These are phyloP conservation scores for Sebastes ruberrimus DNA, from an alignment of 2,797 vertebrate genomes.

Conservation along the genomic window DNA sequence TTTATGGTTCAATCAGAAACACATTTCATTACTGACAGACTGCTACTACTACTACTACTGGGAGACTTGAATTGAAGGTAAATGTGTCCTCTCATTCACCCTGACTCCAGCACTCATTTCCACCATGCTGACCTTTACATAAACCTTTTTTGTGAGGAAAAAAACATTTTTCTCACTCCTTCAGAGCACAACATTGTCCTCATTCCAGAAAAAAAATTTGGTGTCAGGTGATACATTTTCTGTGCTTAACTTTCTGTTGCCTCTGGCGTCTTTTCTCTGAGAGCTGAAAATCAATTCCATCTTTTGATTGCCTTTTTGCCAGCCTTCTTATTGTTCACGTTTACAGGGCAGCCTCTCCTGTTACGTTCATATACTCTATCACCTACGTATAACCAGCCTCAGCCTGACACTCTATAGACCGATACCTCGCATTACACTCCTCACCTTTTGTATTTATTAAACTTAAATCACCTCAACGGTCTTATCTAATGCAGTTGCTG, in stretches of 20 bases:
- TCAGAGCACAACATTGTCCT: conserved; percentile 6
- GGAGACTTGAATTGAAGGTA: neutral
- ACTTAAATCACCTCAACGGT: neutral
- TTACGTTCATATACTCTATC: neutral
- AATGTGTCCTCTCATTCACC: neutral
- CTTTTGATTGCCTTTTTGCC: conserved; percentile 43
- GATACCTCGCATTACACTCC: neutral
- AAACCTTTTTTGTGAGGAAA: conserved; percentile 17
- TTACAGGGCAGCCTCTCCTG: neutral
- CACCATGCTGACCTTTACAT: conserved; percentile 21
- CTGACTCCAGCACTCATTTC: neutral
- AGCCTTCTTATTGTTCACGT: conserved; percentile 5
- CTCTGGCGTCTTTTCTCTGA: conserved; percentile 30
- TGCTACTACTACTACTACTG: no score
- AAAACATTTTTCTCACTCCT: neutral
- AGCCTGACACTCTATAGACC: neutral
- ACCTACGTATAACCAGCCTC: neutral
- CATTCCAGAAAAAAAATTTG: neutral
- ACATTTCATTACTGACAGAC: neutral
- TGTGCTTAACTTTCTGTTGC: conserved; percentile 33
- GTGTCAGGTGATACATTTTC: neutral
- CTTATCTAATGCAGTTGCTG: neutral
- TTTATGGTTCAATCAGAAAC: neutral
- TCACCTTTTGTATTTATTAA: conserved; percentile 10
- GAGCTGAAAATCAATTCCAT: conserved; percentile 62